Conservation (phyloP, 2,888 invertebrate genomes). For the Mimachlamys varia region DNA sequence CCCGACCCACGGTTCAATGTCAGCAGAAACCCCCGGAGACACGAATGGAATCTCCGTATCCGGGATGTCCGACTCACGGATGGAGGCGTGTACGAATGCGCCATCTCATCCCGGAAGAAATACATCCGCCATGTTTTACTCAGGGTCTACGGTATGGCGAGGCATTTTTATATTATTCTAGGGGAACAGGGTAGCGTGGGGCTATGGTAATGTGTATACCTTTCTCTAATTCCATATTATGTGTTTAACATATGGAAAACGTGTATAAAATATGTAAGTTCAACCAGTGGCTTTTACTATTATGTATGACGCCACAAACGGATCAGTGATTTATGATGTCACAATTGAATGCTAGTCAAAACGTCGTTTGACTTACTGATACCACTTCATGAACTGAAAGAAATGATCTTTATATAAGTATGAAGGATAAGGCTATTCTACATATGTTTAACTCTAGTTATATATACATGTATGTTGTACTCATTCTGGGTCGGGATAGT, state of each 20-base stretch:
- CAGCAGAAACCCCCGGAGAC: constrained; percentile 58
- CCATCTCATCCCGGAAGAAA: constrained; percentile 65
- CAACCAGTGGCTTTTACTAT: no score
- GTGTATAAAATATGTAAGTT: no score
- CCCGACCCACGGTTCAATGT: constrained; percentile 66
- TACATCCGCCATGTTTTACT: constrained; percentile 61
- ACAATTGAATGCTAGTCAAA: no score
- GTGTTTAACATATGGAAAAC: background rate
- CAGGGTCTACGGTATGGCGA: constrained; percentile 62
- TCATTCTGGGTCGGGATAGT: no score
- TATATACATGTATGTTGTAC: no score
- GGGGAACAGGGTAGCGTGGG: background rate
- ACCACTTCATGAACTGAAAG: no score
- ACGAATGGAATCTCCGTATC: constrained; percentile 72
- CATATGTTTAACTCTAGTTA: no score
- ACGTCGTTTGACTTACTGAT: no score
- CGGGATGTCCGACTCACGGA: constrained; percentile 66
- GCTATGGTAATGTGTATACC: background rate
- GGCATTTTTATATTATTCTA: background rate
- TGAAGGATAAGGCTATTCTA: no score
- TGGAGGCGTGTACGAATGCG: constrained; percentile 74
- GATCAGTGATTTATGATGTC: no score
- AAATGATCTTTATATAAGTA: no score
- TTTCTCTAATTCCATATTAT: background rate
- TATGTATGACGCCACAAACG: no score